Evolutionary conservation across 2,797 vertebrate genomes (phyloP).

Genomic region (Arrhamphus sclerolepis): DNA sequence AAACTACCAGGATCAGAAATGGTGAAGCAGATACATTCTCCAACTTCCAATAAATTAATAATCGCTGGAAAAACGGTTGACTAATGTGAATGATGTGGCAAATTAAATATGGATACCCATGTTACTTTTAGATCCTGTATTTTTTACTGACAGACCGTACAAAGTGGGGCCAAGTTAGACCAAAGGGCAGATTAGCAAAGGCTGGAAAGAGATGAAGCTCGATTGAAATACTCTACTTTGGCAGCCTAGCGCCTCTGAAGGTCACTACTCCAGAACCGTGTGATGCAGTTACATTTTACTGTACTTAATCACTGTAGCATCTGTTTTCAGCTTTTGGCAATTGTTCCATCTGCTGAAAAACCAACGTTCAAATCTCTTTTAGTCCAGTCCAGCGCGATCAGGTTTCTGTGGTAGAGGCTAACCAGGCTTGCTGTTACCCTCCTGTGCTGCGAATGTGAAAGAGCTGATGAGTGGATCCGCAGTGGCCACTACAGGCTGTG

Average conservation of each 20-base stretch:
- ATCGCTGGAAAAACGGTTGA: no score
- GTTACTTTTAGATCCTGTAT: no score
- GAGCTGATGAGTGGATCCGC: constrained; percentile 43
- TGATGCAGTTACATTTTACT: constrained; percentile 4
- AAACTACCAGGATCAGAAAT: no score
- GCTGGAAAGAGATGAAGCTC: constrained; percentile 27
- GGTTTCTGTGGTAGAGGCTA: constrained; percentile 27
- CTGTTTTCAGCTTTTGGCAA: constrained; percentile 4
- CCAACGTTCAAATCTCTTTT: constrained; percentile 6
- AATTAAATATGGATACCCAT: no score
- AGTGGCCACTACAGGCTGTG: constrained; percentile 71
- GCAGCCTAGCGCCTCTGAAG: constrained; percentile 8
- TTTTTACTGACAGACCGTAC: not conserved
- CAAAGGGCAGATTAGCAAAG: constrained; percentile 1
- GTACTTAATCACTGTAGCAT: not conserved
- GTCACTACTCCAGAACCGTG: constrained; percentile 16
- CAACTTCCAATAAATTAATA: no score
- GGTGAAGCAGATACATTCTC: no score
- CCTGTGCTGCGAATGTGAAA: constrained; percentile 23
- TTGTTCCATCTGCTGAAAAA: not conserved
- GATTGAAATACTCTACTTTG: constrained; percentile 16
- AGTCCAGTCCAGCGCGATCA: not conserved
- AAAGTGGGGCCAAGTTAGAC: constrained; percentile 10
- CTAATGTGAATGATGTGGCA: no score
- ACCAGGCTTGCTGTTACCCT: constrained; percentile 31